Base-by-base conservation (phyloP, 1,140 invertebrate genomes). In the Acromyrmex heyeri region DNA sequence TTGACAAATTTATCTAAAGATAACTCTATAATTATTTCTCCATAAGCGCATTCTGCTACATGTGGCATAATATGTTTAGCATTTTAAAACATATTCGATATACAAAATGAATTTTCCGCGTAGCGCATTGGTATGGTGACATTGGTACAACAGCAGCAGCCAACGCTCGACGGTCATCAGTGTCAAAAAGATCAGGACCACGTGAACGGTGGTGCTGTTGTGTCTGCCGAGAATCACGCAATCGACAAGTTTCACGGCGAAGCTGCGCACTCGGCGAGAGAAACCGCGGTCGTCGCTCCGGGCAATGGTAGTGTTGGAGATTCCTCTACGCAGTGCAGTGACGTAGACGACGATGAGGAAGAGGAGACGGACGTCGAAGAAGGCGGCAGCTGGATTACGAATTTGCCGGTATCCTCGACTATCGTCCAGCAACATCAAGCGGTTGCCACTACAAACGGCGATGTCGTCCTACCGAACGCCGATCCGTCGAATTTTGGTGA, bases 401-500 rank as follows among this genome's bases (percentile, higher is more conserved):
- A 91, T 62, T 48, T 86, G 34, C 53, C 91, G 3, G 70, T 70
- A 16, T 76, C 88, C 1, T 48, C 77, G 12, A 62, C 77, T 0
- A 78, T 86, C 18, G 61, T 86, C 0, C 86, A 91, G n/a, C 88
- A 88, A n/a, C 87, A 92, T 16, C 86, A 91, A n/a, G 34, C 87
- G 27, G 62, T 91, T 14, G 27, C 44, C 0, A 83, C 90, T 10
- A 30, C 70, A 0, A 88, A 91, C 24, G 89, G 92, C 0, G 86
- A 91, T 10, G 27, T 90, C 6, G 81, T 89, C 12, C 21, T 92
- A 10, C 92, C 92, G 0, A 89, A 86, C 53, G 85, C 89, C 2
- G 92, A 94, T 6, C 79, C 87, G 5, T 78, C 93, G 44, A 93
- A 88, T 87, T 96, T 96, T 64, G 96, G 96, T 8, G 95, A 96